Evolutionary conservation across 2,888 invertebrate species (phyloP).

Genomic region (Eutolmus rufibarbis): DNA sequence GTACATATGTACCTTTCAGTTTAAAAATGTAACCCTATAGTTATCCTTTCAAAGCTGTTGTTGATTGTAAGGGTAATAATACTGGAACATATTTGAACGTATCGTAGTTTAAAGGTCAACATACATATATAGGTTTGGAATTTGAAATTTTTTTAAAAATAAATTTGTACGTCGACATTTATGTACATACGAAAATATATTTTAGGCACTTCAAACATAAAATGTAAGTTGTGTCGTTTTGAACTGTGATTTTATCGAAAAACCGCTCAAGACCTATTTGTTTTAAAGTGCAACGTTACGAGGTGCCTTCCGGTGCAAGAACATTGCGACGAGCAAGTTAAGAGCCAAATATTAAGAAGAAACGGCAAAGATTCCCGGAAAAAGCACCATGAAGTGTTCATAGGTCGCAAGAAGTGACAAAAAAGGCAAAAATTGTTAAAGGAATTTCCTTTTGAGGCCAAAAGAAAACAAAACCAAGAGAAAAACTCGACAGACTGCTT

Average conservation of each 20-base stretch:
- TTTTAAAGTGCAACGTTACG: background rate
- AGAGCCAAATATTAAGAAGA: conserved; percentile 5
- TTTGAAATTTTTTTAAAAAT: no score
- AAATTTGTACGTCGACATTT: no score
- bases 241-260: background rate
- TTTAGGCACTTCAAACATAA: no score
- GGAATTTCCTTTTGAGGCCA: background rate
- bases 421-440: conserved; percentile 1
- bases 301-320: background rate
- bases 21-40: no score
- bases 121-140: no score
- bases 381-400: background rate
- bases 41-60: no score
- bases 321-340: background rate
- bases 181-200: no score
- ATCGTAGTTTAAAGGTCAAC: no score
- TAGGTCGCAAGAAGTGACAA: background rate
- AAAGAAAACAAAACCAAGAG: background rate
- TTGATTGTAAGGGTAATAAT: no score
- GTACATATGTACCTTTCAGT: no score
- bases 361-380: background rate
- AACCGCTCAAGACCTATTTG: background rate
- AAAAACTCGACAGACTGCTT: background rate
- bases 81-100: no score
- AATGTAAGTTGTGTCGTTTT: background rate